Percentiles rank a stretch among this genome's conserved stretches.
Conservation (phyloP, 2,113 vertebrate genomes). For the Chiloscyllium plagiosum region DNA sequence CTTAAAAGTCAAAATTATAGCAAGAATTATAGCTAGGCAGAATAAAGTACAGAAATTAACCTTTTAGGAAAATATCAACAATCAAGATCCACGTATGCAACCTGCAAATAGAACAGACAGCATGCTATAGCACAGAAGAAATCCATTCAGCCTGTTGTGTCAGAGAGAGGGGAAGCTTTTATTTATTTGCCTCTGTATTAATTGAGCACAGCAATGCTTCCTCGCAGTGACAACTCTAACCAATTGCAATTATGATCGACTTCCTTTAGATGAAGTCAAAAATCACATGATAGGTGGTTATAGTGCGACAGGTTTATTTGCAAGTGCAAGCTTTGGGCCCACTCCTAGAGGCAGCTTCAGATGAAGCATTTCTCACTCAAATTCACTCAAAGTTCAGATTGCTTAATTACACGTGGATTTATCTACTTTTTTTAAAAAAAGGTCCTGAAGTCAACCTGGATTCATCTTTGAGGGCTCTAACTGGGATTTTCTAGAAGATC, state of each 20-base stretch:
- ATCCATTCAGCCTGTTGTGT: not conserved
- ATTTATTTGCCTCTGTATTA: not conserved
- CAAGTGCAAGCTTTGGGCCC: no score
- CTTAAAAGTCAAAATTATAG: not conserved
- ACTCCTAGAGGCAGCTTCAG: no score
- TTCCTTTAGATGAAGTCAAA: not conserved
- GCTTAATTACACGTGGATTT: not conserved
- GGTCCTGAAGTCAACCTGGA: no score
- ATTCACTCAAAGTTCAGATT: no score
- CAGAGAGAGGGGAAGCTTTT: no score
- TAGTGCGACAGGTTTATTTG: no score
- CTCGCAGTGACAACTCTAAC: not conserved
- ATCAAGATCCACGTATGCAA: not conserved
- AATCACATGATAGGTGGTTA: no score
- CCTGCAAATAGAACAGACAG: not conserved
- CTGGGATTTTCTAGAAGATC: no score
- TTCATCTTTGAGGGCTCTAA: no score
- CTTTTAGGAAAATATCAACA: not conserved
- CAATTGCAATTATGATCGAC: not conserved
- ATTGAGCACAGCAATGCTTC: not conserved
- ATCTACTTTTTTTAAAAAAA: not conserved
- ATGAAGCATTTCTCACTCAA: not conserved
- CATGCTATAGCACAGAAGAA: not conserved
- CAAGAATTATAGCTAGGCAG: not conserved
- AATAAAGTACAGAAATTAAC: not conserved